Percentiles rank a stretch among this genome's conserved stretches.
phyloP scores from a whole-genome alignment of 1,140 invertebrate genomes.

The Bombus impatiens region DNA sequence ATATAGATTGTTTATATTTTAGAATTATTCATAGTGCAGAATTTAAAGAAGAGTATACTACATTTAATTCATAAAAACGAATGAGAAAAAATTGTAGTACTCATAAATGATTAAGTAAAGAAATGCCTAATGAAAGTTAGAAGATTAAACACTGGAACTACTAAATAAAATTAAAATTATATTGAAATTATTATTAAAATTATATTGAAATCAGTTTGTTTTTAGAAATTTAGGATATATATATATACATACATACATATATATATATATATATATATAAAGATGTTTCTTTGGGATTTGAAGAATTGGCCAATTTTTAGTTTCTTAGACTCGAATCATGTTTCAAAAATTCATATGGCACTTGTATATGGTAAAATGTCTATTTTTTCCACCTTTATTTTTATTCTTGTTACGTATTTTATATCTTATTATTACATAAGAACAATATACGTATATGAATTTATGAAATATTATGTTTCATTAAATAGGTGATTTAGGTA shows the following conservation, averaged over 20 bases:
- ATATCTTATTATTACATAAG: background rate
- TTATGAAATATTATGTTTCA: background rate
- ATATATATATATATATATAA: background rate
- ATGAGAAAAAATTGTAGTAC: background rate
- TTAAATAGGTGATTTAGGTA: constrained; percentile 82
- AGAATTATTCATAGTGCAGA: background rate
- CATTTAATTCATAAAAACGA: background rate
- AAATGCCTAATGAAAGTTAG: background rate
- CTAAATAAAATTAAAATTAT: background rate
- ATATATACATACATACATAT: background rate
- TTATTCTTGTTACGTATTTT: background rate
- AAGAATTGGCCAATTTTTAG: constrained; percentile 87
- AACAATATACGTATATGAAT: background rate
- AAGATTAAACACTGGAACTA: background rate
- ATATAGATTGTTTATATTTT: background rate
- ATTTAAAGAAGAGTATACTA: background rate
- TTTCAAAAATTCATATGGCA: background rate
- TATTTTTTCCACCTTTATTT: background rate
- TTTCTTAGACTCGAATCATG: constrained; percentile 78
- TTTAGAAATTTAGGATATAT: background rate
- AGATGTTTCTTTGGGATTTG: constrained; percentile 75
- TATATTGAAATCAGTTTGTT: background rate
- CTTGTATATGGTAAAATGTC: constrained; percentile 29
- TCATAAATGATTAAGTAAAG: background rate
- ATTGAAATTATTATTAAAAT: background rate